Percentiles rank a stretch among this genome's conserved stretches.
Conservation (phyloP, 2,113 vertebrate species). For the Excalfactoria chinensis region DNA sequence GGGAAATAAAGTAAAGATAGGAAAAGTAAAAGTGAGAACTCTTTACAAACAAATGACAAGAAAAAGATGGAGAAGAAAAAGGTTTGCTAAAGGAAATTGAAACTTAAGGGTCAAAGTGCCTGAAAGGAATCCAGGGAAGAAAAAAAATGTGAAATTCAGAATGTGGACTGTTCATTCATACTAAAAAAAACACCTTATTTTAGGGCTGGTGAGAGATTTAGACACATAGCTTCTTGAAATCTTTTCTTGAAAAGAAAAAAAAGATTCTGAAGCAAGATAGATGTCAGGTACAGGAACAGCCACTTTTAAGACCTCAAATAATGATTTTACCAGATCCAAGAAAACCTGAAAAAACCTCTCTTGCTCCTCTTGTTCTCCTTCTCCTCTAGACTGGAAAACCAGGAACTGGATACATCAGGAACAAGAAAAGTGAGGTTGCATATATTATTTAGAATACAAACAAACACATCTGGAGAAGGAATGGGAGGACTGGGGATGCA, state of each 20-base stretch:
- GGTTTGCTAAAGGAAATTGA: not conserved
- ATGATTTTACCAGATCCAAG: not conserved
- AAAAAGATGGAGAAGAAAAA: not conserved
- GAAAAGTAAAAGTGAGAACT: not conserved
- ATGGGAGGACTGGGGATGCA: rapidly evolving
- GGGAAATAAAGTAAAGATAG: not conserved
- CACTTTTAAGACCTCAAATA: not conserved
- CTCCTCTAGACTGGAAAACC: not conserved
- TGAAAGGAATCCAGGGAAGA: not conserved
- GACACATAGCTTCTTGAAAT: not conserved
- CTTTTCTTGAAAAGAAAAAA: not conserved
- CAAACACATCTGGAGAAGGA: not conserved
- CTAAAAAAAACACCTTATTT: not conserved
- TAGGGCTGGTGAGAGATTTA: not conserved
- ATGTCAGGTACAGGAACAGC: not conserved
- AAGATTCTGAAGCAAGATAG: rapidly evolving
- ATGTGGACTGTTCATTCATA: rapidly evolving
- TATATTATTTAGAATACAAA: not conserved
- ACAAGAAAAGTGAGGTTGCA: not conserved
- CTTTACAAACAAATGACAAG: not conserved
- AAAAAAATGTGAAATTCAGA: not conserved
- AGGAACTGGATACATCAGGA: not conserved
- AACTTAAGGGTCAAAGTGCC: not conserved
- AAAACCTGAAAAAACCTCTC: not conserved
- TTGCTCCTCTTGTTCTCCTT: not conserved